phyloP scores from a whole-genome alignment of 2,888 invertebrate species.

The Antheraea yamamai region DNA sequence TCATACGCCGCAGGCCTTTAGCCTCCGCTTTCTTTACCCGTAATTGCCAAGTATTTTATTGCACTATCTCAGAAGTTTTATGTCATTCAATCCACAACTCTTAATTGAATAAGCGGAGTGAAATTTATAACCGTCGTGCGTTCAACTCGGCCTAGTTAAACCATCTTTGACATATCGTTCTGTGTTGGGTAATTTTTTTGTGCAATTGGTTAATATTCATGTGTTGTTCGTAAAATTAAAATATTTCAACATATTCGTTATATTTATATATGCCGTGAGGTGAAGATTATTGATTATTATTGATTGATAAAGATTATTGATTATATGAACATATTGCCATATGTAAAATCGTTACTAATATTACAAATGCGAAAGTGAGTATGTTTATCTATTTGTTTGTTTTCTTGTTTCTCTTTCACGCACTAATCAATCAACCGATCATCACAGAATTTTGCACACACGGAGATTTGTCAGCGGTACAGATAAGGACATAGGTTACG shows the following conservation, averaged over 20 bases:
- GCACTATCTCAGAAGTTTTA: conserved; percentile 77
- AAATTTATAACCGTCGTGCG: conserved; percentile 76
- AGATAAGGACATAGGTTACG: no score
- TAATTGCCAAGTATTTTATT: conserved; percentile 78
- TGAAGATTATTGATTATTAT: neutral
- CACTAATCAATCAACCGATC: no score
- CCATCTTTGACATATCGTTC: conserved; percentile 52
- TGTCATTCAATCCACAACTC: conserved; percentile 77
- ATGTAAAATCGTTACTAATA: no score
- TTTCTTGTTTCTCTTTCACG: no score
- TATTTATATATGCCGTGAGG: neutral
- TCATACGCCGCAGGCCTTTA: conserved; percentile 40
- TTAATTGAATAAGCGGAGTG: conserved; percentile 79
- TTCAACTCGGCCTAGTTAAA: conserved; percentile 66
- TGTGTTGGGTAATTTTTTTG: conserved; percentile 10
- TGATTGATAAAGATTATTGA: no score
- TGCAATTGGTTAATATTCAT: conserved; percentile 5
- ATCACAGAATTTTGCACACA: no score
- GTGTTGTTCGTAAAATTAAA: neutral
- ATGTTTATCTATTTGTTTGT: no score
- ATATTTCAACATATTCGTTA: no score
- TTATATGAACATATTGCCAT: neutral
- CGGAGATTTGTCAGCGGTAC: no score
- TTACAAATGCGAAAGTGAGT: neutral
- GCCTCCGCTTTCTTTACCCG: conserved; percentile 64